Evolutionary conservation across 1,140 invertebrate genomes (phyloP), one percentile per base, ranked within the genome.

Genomic region (Acyrthosiphon pisum): DNA sequence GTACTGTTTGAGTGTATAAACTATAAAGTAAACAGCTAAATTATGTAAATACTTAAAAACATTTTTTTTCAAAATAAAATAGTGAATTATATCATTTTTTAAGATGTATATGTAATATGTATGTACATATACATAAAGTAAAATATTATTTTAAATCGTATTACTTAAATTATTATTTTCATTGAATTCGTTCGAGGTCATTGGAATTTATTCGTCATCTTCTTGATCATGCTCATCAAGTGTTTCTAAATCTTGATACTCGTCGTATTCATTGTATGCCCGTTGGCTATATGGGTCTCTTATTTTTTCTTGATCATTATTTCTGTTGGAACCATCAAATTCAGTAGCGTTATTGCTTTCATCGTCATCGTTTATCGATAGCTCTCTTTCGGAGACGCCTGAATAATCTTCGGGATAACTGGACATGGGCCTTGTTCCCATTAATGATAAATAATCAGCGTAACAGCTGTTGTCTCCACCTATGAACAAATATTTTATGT

Each of bases 221-320:
- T n/a, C 46, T 6, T 88, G 86, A 35, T 88, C 46, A 35, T 50
- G 86, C 50, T 88, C 86, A 22, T 50, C 86, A 20, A 88, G n/a
- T 48, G 46, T 35, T 88, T 88, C 86, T 50, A 88, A 88, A 48
- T 50, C 46, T n/a, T 88, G 86, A 50, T 50, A 30, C 26, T 86
- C 41, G 6, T 86, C 37, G 11, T 26, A 88, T 48, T 48, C 84
- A 50, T 50, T 22, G 35, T 87, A 46, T 14, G 18, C 2, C 8
- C 41, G 37, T 44, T 83, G 20, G 20, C 2, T 83, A 84, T 84
- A 44, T 11, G 37, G 37, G 1, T 44, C 37, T 84, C 18, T 83
- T 18, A 22, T 41, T 37, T 37, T 37, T 14, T 23, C 37, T 26
- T 20, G 26, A 9, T 48, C 44, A 26, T 35, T 22, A 35, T 88